Evolutionary conservation across 2,888 invertebrate species (phyloP), one percentile per base, ranked within the genome.

Genomic region (Oscheius onirici): DNA sequence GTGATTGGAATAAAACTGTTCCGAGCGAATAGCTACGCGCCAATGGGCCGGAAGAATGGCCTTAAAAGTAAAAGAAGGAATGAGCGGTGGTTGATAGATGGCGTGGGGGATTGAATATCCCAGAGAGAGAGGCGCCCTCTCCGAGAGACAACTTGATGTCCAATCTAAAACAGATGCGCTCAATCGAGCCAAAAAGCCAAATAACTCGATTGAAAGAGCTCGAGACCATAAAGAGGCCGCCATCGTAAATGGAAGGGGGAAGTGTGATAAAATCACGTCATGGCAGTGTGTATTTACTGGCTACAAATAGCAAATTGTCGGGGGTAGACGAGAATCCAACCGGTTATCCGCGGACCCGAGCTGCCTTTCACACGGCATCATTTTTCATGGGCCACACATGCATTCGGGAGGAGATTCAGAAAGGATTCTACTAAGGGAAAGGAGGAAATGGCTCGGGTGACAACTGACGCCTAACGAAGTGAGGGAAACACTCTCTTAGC

Each of bases 81-180:
- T 43, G 43, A 20, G 17, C 52, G 26, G 13, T 26, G 54, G 46
- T 43, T 26, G 61, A 61, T 44, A 24, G 24, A 22, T 24, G 24
- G 61, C 17, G 46, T 61, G 46, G 61, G 43, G 28, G 61, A 61
- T 61, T 61, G 61, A 61, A 61, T 61, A 61, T 61, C 61, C 63
- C 63, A 49, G 49, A 34, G 49, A 46, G 63, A 63, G 41, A n/a
- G n/a, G n/a, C n/a, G 43, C 20, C 40, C 10, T 40, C 41, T 34
- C n/a, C 44, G 6, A 17, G 22, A 41, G 61, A 24, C 46, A n/a
- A 44, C 61, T 46, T 24, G 22, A 17, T n/a, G 28, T 22, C 34
- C 41, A 22, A 40, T 34, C 28, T 28, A 24, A 49, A 63, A n/a
- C 63, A 63, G 63, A 63, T 63, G 63, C 22, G 15, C 10, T 2